phyloP scores from a whole-genome alignment of 2,113 vertebrate genomes.

The Spea bombifrons region DNA sequence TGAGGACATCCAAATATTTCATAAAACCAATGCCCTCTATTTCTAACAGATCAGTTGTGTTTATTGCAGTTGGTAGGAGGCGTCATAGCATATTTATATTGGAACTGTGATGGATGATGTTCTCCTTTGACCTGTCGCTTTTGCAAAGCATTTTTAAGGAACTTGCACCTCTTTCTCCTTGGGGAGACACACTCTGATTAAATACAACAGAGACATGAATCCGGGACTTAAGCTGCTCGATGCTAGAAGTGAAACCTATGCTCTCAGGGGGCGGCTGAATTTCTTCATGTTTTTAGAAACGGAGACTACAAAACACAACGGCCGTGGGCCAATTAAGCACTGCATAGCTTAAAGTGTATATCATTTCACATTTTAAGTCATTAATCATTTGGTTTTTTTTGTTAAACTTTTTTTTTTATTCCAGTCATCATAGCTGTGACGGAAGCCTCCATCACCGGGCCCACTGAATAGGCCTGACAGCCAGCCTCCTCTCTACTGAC shows the following conservation, averaged over 20 bases:
- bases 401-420: no score
- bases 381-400: no score
- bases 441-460: no score
- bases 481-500: no score
- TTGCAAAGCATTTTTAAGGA: constrained; percentile 22
- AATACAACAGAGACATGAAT: constrained; percentile 15
- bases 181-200: constrained; percentile 27
- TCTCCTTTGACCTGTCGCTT: background rate
- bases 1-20: no score
- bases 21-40: no score
- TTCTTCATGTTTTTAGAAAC: background rate
- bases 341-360: no score
- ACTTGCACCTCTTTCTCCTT: constrained; percentile 16
- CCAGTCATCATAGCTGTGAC: no score
- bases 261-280: background rate
- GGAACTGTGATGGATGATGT: constrained; percentile 3
- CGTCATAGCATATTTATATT: background rate
- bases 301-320: no score
- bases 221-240: constrained; percentile 4
- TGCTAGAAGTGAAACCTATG: background rate
- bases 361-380: no score
- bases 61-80: background rate
- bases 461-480: no score
- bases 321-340: no score
- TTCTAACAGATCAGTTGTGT: background rate